Evolutionary conservation across 2,113 vertebrate species (phyloP), one percentile per base, ranked within the genome.

Genomic region (Pelusios castaneus): DNA sequence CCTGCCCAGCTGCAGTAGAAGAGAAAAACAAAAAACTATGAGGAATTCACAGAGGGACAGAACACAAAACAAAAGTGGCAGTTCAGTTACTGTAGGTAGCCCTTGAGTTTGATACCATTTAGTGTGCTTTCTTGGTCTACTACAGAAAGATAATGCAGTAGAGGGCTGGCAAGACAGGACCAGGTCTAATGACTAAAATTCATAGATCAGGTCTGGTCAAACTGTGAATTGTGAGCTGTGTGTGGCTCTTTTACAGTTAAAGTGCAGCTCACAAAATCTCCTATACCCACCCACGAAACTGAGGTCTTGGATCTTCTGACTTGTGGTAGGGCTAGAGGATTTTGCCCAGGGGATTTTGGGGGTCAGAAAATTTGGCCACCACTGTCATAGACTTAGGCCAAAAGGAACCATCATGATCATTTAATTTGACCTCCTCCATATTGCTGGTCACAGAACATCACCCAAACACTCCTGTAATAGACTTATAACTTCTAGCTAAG

Each of bases 81-180:
- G 19, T 0, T 0, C 89, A 80, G 0, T 0, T 0, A 0, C 58
- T 0, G 0, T 0, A 81, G 54, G 82, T 63, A 91, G 6, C 85
- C 3, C 85, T 56, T 7, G 38, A 78, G 80, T 9, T 13, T 3
- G 47, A 56, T 41, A 45, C 47, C 94, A 89, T 94, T 90, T 93
- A 83, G n/a, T 84, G 43, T 67, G 29, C 78, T 92, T 79, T 63
- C 85, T 85, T 86, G 87, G 77, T 77, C 4, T 78, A 54, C 81
- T 91, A 47, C 1, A 94, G 85, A 94, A 94, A 81, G 63, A 84
- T 49, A 84, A 73, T 25, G 60, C 60, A 41, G 49, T 47, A 47
- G 73, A 83, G 54, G 67, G 79, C 76, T 58, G 85, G 51, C 85
- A 85, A 85, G 76, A 91, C 47, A 84, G 55, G 92, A 52, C 10